Conservation (phyloP, 2,113 vertebrate species). For the Hippocampus guttulatus region DNA sequence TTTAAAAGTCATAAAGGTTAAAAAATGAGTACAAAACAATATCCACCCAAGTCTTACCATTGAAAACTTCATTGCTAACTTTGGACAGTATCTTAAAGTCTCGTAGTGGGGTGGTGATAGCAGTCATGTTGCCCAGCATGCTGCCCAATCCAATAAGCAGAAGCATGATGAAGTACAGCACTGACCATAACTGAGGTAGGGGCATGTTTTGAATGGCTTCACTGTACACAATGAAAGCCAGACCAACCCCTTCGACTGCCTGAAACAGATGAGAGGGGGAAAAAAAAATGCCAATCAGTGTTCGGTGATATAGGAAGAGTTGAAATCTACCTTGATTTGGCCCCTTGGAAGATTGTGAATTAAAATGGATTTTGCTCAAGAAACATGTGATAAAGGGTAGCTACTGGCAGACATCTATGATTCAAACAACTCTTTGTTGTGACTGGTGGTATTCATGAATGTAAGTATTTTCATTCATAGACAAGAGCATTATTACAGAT, state of each 20-base stretch:
- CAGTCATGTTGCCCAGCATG: constrained; percentile 89
- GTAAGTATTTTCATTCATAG: too few relatives aligned
- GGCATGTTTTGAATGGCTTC: constrained; percentile 95
- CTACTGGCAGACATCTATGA: neutral
- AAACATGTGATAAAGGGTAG: neutral
- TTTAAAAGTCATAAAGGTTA: too few relatives aligned
- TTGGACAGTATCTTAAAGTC: constrained; percentile 75
- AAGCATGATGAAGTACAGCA: constrained; percentile 90
- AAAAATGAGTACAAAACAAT: neutral
- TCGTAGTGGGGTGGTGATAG: constrained; percentile 83
- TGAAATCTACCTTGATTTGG: neutral
- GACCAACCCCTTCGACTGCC: constrained; percentile 88
- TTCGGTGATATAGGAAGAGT: neutral
- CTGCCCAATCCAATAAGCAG: constrained; percentile 89
- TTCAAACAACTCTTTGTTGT: neutral
- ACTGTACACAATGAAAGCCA: constrained; percentile 91
- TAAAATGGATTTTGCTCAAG: neutral
- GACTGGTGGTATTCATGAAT: neutral
- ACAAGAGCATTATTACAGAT: neutral
- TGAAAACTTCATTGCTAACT: constrained; percentile 78
- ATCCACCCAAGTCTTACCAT: constrained; percentile 68
- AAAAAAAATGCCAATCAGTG: neutral
- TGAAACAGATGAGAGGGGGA: constrained; percentile 43
- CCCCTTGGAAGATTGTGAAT: neutral
- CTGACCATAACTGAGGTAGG: constrained; percentile 86